These are phyloP conservation scores for Melanocharis versteri DNA, from an alignment of 2,113 vertebrate species.

Conservation along the genomic window DNA sequence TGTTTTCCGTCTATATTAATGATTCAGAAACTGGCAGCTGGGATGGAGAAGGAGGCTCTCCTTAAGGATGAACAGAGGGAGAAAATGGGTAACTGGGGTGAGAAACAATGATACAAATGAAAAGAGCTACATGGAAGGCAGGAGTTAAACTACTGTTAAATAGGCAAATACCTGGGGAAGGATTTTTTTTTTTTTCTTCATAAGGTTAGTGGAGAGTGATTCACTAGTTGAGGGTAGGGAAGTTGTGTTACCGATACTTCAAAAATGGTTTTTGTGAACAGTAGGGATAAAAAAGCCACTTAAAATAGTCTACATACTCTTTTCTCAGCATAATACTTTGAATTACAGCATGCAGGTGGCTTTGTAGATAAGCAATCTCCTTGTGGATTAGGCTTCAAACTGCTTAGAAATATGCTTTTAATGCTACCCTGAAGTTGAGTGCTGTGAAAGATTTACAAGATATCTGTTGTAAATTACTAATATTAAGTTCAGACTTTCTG, in stretches of 20 bases:
- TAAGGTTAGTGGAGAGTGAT: neutral
- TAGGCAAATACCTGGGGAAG: neutral
- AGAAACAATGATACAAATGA: neutral
- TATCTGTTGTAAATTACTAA: conserved; percentile 57
- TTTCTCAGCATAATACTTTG: conserved; percentile 1
- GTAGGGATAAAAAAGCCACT: neutral
- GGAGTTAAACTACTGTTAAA: neutral
- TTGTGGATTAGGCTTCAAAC: conserved; percentile 30
- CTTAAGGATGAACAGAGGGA: neutral
- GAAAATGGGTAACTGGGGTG: rapidly evolving
- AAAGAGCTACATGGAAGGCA: neutral
- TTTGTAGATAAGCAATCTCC: conserved; percentile 65
- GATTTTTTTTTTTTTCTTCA: too few relatives aligned
- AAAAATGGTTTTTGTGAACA: neutral
- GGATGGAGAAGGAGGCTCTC: neutral
- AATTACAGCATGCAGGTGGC: conserved; percentile 52
- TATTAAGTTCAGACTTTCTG: conserved; percentile 40
- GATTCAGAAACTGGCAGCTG: neutral
- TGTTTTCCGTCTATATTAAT: neutral
- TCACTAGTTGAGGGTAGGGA: neutral
- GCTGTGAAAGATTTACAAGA: conserved; percentile 63
- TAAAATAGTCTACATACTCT: neutral
- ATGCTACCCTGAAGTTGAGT: conserved; percentile 41
- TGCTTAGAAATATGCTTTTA: conserved; percentile 54
- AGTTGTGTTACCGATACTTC: neutral